Evolutionary conservation across 2,888 invertebrate genomes (phyloP).

Genomic region (Perdita meconis): DNA sequence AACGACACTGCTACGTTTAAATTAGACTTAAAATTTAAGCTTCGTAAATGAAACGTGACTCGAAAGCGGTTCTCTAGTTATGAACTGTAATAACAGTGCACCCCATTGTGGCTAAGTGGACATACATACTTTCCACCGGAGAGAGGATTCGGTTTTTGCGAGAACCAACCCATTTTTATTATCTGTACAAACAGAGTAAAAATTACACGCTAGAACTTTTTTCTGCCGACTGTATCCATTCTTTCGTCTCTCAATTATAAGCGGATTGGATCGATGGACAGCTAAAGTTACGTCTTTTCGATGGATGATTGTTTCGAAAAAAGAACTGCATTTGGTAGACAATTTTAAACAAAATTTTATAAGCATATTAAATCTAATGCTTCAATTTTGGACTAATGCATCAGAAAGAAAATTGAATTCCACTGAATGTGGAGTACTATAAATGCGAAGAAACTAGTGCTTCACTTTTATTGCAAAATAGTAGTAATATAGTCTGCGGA

Average conservation of each 20-base stretch:
- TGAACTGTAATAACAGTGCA: constrained; percentile 8
- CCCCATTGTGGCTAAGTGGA: neutral
- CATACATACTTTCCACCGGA: neutral
- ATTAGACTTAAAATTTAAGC: constrained; percentile 4
- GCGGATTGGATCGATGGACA: neutral
- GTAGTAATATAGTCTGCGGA: neutral
- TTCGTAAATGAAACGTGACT: neutral
- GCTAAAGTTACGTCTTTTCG: neutral
- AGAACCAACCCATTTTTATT: neutral
- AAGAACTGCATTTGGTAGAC: neutral
- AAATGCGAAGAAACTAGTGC: neutral
- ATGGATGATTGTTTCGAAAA: neutral
- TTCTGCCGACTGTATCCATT: neutral
- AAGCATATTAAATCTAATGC: neutral
- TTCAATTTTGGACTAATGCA: constrained; percentile 1
- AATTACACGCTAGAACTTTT: neutral
- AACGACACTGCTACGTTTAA: neutral
- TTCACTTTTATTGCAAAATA: neutral
- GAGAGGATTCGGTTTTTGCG: constrained; percentile 8
- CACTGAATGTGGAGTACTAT: neutral
- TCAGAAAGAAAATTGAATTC: neutral
- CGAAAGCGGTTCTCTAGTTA: neutral
- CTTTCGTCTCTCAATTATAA: neutral
- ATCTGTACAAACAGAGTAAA: neutral
- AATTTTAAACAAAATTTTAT: constrained; percentile 4